Base-by-base conservation (phyloP, 2,888 invertebrate species). In the Hartigia nigra region DNA sequence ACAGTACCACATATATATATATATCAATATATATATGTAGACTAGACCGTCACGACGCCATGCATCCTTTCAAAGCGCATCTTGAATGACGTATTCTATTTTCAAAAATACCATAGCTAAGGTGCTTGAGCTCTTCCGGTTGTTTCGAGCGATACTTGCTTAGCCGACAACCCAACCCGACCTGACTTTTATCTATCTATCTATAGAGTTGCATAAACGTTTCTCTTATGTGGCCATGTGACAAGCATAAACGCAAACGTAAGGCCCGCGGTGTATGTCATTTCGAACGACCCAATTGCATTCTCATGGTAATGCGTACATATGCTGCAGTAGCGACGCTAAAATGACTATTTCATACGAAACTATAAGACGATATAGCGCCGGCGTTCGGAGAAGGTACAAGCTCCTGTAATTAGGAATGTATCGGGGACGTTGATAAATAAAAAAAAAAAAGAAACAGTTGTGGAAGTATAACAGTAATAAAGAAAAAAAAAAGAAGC, bases 241-340 rank as follows among this genome's bases (percentile, higher is more conserved):
- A 55, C 77, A 34, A 39, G 79, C 79, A 75, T 80, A 79, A 78
- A 79, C 76, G 77, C 77, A 79, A 79, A 81, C 76, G 78, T 74
- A 76, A 77, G 79, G 77, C 76, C 55, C 23, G 55, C 55, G 55
- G 77, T 79, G 80, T 82, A 80, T 78, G 81, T 81, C 81, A 83
- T 77, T 81, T 79, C 76, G 78, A 81, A 79, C 81, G 84, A 84
- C 84, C 84, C 84, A 84, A 84, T 84, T 84, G 83, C 84, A 84
- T 84, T 84, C 81, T 84, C 70, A 84, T 84, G 84, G 76, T 84
- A 84, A 84, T 84, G 79, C 55, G 23, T 23, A 23, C 55, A 9
- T 23, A 55, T 23, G 55, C 55, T 23, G 55, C 55, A 55, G 55
- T 2, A 9, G 9, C 23, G 23, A 23, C 55, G 55, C 5, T 1